Conservation (phyloP, 2,113 vertebrate species). For the Microcebus jonahi region DNA sequence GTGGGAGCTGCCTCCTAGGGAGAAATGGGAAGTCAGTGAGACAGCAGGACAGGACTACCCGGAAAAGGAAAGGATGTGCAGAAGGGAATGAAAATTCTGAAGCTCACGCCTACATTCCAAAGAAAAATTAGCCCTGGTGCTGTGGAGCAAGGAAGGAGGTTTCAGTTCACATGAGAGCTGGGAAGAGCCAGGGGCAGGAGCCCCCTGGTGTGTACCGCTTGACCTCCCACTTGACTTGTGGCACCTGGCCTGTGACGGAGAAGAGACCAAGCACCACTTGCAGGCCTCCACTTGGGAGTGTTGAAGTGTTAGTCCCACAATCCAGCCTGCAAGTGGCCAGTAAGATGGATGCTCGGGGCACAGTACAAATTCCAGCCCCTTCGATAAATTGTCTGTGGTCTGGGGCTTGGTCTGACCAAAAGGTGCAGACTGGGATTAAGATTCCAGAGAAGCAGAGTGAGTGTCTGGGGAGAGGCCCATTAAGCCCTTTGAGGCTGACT, state of each 20-base stretch:
- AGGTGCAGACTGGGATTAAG: conserved; percentile 83
- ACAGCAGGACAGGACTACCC: not conserved
- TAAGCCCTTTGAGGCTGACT: not conserved
- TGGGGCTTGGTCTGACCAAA: conserved; percentile 79
- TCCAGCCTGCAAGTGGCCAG: conserved; percentile 82
- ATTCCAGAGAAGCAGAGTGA: conserved; percentile 80
- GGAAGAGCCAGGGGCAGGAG: conserved; percentile 56
- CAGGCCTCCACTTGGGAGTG: conserved; percentile 82
- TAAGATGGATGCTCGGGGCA: conserved; percentile 76
- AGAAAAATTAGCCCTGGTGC: not conserved
- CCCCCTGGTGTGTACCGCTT: conserved; percentile 78
- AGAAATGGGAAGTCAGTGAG: not conserved
- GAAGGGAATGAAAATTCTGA: not conserved
- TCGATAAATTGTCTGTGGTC: conserved; percentile 69
- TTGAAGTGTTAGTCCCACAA: conserved; percentile 88
- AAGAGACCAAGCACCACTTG: conserved; percentile 82
- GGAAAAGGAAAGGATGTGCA: not conserved
- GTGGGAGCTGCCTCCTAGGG: not conserved
- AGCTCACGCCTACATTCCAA: not conserved
- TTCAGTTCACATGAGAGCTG: conserved; percentile 32
- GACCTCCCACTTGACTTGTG: conserved; percentile 88
- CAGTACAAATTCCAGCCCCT: conserved; percentile 83
- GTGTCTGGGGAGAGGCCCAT: conserved; percentile 54
- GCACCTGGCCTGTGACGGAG: conserved; percentile 85
- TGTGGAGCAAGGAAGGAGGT: not conserved